phyloP scores from a whole-genome alignment of 2,888 invertebrate genomes.

The Perithous albicinctus region DNA sequence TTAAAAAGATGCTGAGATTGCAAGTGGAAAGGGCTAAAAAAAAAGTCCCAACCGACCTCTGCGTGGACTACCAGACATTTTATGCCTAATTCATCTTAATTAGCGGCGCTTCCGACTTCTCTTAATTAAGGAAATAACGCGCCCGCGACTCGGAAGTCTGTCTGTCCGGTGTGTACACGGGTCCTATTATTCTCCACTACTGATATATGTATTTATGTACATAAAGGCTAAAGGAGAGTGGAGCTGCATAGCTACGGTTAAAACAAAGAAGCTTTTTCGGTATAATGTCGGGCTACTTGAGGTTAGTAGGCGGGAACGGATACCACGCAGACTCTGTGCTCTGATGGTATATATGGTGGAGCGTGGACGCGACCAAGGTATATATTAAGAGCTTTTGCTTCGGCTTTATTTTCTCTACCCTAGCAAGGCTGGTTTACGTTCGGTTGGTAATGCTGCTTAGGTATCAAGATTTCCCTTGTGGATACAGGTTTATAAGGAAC shows the following conservation, averaged over 20 bases:
- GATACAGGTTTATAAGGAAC: conserved; percentile 22
- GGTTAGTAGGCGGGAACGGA: conserved; percentile 9
- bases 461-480: conserved; percentile 60
- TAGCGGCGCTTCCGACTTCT: conserved; percentile 60
- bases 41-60: background rate
- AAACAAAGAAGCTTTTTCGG: conserved; percentile 30
- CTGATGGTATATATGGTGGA: background rate
- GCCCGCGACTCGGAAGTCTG: conserved; percentile 34
- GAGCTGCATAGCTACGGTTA: background rate
- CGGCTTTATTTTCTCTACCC: conserved; percentile 8
- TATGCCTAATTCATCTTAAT: conserved; percentile 69
- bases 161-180: background rate
- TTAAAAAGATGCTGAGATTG: conserved; percentile 31
- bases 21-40: background rate
- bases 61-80: conserved; percentile 44
- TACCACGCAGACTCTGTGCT: conserved; percentile 4
- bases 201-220: background rate
- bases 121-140: conserved; percentile 66
- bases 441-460: conserved; percentile 38
- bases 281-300: background rate
- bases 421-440: background rate
- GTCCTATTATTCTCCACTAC: conserved; percentile 43
- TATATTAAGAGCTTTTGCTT: background rate
- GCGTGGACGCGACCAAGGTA: background rate
- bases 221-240: background rate